phyloP scores from a whole-genome alignment of 2,888 invertebrate genomes.

The Eristalis pertinax region DNA sequence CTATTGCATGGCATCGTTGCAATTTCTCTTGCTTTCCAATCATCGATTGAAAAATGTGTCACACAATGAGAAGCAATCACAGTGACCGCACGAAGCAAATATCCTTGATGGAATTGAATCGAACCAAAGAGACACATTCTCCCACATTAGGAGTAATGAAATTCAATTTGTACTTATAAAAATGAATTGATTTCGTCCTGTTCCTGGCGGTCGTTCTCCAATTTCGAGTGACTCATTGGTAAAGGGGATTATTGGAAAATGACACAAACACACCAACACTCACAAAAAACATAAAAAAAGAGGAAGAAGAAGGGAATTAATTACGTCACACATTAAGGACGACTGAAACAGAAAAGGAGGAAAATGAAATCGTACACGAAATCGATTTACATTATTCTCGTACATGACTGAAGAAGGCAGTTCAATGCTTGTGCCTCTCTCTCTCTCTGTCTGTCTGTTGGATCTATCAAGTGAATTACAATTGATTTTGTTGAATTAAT shows the following conservation, averaged over 20 bases:
- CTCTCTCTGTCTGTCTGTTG: neutral
- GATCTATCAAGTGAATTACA: constrained; percentile 50
- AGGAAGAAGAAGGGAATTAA: constrained; percentile 23
- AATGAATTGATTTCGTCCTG: constrained; percentile 37
- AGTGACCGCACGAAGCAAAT: neutral
- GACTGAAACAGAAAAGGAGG: neutral
- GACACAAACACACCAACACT: neutral
- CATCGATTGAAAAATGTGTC: neutral
- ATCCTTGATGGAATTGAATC: neutral
- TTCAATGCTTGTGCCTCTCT: neutral
- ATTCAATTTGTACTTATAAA: constrained; percentile 61
- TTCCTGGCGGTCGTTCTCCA: constrained; percentile 10
- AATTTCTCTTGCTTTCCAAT: neutral
- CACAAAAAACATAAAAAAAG: neutral
- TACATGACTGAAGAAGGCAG: neutral
- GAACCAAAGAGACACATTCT: neutral
- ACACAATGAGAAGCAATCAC: neutral
- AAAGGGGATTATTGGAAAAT: constrained; percentile 26
- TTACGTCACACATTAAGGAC: constrained; percentile 40
- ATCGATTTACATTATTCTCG: constrained; percentile 10
- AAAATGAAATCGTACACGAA: constrained; percentile 4
- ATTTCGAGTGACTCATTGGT: constrained; percentile 11
- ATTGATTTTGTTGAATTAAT: constrained; percentile 56
- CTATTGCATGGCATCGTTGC: neutral
- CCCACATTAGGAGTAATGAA: constrained; percentile 47